phyloP scores from a whole-genome alignment of 2,797 vertebrate species.

The Manis crassicaudata region DNA sequence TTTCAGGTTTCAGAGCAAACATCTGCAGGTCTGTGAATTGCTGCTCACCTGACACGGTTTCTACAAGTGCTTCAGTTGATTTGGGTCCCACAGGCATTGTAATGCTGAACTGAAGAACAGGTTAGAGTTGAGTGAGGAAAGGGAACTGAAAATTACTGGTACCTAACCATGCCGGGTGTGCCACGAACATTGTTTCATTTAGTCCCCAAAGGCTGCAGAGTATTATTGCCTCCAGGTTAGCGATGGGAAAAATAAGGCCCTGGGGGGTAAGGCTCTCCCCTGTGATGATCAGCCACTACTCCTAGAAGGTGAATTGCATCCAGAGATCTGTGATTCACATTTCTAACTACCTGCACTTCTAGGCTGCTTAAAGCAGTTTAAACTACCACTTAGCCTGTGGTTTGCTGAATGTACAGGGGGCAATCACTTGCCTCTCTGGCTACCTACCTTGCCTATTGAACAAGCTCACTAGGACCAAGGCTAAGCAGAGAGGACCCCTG shows the following conservation, averaged over 20 bases:
- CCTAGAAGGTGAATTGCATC: background rate
- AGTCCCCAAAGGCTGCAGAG: background rate
- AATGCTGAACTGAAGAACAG: background rate
- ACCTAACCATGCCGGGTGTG: background rate
- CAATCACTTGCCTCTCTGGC: background rate
- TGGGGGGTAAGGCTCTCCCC: background rate
- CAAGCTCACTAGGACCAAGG: background rate
- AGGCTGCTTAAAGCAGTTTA: background rate
- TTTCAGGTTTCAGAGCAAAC: background rate
- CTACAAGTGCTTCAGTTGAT: background rate
- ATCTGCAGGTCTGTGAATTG: background rate
- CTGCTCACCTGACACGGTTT: background rate
- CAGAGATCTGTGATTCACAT: background rate
- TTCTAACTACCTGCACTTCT: background rate
- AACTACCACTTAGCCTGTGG: background rate
- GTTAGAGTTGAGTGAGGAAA: background rate
- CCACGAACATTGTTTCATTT: background rate
- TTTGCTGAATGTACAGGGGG: background rate
- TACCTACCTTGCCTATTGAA: background rate
- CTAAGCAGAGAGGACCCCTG: background rate
- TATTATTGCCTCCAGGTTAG: background rate
- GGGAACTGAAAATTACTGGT: background rate
- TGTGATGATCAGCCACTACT: background rate
- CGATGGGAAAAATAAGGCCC: background rate
- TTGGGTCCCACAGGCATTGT: background rate